Evolutionary conservation across 2,888 invertebrate species (phyloP), one percentile per base, ranked within the genome.

Genomic region (Willowsia nigromaculata): DNA sequence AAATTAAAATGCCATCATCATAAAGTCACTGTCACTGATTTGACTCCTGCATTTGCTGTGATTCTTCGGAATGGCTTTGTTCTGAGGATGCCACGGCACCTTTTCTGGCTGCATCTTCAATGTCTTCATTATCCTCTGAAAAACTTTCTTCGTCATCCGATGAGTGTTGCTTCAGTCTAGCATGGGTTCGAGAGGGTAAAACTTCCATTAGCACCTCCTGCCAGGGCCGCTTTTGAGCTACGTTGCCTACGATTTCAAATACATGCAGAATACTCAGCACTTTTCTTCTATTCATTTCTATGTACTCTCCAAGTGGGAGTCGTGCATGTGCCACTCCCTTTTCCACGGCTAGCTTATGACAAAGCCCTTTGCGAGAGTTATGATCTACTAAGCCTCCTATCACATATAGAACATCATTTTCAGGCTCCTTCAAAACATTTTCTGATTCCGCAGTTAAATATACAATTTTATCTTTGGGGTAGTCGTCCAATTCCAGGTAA

Each of bases 331-430:
- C 94, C 40, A 99, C 95, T 2, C 96, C 96, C 93, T 96, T 96
- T 93, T 97, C 96, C 53, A 95, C 93, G 1, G 99, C 99, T 93
- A 97, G 95, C 92, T 96, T 95, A 93, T 97, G 96, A 93, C 99
- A 99, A 18, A 97, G 94, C 1, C 98, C 98, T 96, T 97, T 99
- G 92, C 98, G 97, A 92, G 96, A 95, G 94, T 99, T 99, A 94
- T 99, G 99, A 94, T 99, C 99, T 0, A 99, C 98, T 65, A 99
- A 94, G 33, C 99, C 99, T 56, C 99, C 99, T 94, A 99, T 99
- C 78, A 99, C 96, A 93, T 99, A 99, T 68, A 96, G 95, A 93
- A 96, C 96, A 90, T 96, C 95, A 27, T 96, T 95, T 92, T 97
- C 96, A 93, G 98, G 95, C 82, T 94, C 94, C 86, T 96, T 95